Percentiles rank a stretch among this genome's conserved stretches.
Evolutionary conservation across 2,888 invertebrate species (phyloP).

Genomic region (Sepiola atlantica): DNA sequence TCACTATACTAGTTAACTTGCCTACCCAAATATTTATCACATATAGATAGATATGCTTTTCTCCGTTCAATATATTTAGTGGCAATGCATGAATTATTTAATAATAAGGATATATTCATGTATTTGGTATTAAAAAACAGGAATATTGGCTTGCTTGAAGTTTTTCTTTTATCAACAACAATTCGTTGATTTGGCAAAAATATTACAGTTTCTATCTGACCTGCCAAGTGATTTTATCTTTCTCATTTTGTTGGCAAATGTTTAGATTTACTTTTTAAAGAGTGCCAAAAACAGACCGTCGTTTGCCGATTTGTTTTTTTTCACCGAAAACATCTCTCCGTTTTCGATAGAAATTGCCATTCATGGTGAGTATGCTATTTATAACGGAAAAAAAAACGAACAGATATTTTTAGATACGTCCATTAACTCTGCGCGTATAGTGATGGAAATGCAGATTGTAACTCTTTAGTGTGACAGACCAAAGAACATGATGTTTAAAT

Average conservation of each 20-base stretch:
- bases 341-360: neutral
- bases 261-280: neutral
- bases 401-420: too few relatives aligned
- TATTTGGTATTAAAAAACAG: neutral
- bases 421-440: too few relatives aligned
- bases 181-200: neutral
- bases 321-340: neutral
- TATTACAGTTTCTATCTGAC: neutral
- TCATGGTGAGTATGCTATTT: neutral
- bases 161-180: neutral
- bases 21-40: too few relatives aligned
- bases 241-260: neutral
- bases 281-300: neutral
- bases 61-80: too few relatives aligned
- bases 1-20: too few relatives aligned
- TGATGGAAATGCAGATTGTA: too few relatives aligned
- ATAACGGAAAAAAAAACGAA: neutral
- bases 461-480: too few relatives aligned
- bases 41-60: too few relatives aligned
- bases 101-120: neutral
- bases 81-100: too few relatives aligned
- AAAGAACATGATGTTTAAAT: too few relatives aligned
- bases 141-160: neutral
- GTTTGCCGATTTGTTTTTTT: neutral
- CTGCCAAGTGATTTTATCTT: slow-evolving; percentile 6